Percentiles rank a stretch among this genome's conserved stretches.
Conservation (phyloP, 2,888 invertebrate genomes). For the Epinotia brunnichana region DNA sequence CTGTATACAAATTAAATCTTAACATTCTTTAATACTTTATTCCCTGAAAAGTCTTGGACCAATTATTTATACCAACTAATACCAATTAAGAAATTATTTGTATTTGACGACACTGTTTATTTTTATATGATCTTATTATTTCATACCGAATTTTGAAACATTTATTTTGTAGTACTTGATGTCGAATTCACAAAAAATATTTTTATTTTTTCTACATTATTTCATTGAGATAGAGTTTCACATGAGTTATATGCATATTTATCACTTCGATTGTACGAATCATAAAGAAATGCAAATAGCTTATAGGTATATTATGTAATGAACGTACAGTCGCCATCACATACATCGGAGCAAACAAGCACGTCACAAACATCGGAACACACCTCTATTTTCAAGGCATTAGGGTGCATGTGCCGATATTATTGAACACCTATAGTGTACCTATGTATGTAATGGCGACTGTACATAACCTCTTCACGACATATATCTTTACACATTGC, state of each 20-base stretch:
- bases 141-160: background rate
- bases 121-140: slow-evolving; percentile 1
- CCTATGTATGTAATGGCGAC: too few relatives aligned
- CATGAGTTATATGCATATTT: background rate
- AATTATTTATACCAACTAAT: too few relatives aligned
- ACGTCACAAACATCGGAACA: too few relatives aligned
- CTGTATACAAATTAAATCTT: slow-evolving; percentile 31
- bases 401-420: too few relatives aligned
- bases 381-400: too few relatives aligned
- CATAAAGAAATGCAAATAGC: background rate
- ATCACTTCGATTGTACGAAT: background rate
- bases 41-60: slow-evolving; percentile 28
- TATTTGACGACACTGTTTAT: background rate
- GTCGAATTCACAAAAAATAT: background rate
- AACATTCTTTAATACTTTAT: slow-evolving; percentile 17
- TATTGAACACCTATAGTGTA: too few relatives aligned
- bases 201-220: background rate
- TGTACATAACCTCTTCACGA: background rate
- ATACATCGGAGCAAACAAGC: too few relatives aligned
- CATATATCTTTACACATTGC: slow-evolving; percentile 7
- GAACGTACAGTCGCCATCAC: too few relatives aligned
- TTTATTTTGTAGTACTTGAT: background rate
- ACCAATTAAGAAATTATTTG: slow-evolving; percentile 23
- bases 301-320: background rate
- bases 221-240: background rate